Percentiles rank a stretch among this genome's conserved stretches.
These are phyloP conservation scores for Scaptomyza reducta DNA, from an alignment of 2,888 invertebrate species.

Conservation along the genomic window DNA sequence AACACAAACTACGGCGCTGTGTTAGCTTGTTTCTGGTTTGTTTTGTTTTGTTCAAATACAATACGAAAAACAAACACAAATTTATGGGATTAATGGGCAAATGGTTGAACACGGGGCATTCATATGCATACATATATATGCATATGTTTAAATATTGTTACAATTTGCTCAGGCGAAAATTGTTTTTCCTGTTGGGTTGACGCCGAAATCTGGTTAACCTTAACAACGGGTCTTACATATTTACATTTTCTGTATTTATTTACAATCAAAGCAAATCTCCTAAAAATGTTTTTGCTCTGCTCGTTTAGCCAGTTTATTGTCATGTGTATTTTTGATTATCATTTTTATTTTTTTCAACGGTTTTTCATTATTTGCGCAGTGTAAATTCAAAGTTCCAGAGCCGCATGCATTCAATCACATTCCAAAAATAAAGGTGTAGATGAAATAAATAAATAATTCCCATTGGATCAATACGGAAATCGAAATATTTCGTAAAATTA, in stretches of 20 bases:
- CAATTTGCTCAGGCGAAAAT: slow-evolving; percentile 50
- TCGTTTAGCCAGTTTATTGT: slow-evolving; percentile 50
- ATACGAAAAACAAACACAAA: slow-evolving; percentile 50
- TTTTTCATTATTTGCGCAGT: slow-evolving; percentile 45
- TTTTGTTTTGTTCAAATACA: slow-evolving; percentile 41
- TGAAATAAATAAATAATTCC: slow-evolving; percentile 9
- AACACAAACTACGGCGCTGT: slow-evolving; percentile 7
- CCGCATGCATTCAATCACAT: slow-evolving; percentile 40
- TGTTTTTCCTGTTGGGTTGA: slow-evolving; percentile 51
- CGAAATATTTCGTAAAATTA: background rate
- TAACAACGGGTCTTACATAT: slow-evolving; percentile 52
- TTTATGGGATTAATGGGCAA: slow-evolving; percentile 67
- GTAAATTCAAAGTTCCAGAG: slow-evolving; percentile 16
- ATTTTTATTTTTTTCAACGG: background rate
- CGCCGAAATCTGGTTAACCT: slow-evolving; percentile 69
- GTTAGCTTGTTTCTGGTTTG: slow-evolving; percentile 56
- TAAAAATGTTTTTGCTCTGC: slow-evolving; percentile 21
- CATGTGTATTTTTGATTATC: slow-evolving; percentile 52
- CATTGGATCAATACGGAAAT: slow-evolving; percentile 13
- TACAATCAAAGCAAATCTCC: slow-evolving; percentile 37
- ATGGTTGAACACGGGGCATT: slow-evolving; percentile 39
- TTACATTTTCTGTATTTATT: slow-evolving; percentile 57
- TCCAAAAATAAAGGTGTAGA: slow-evolving; percentile 30
- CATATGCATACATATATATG: slow-evolving; percentile 22
- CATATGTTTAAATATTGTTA: slow-evolving; percentile 55